Conservation (phyloP, 2,113 vertebrate genomes). For the Thalassarche chlororhynchos region DNA sequence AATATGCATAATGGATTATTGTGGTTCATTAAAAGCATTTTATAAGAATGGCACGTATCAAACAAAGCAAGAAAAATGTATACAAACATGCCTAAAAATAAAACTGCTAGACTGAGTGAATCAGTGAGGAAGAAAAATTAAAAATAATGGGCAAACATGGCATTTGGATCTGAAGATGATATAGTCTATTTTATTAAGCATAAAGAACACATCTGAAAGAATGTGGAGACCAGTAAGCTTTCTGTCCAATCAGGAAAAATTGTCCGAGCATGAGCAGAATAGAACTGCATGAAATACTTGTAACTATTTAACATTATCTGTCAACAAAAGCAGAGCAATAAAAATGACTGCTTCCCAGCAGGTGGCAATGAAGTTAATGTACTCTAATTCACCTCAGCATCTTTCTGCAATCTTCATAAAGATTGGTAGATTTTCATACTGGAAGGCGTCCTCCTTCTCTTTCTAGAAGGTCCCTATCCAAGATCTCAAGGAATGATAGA, state of each 20-base stretch:
- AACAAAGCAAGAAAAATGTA: background rate
- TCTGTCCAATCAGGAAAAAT: background rate
- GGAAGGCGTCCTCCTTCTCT: background rate
- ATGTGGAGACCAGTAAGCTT: background rate
- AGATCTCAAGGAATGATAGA: background rate
- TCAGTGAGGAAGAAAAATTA: background rate
- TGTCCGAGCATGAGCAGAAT: background rate
- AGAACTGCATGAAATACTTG: background rate
- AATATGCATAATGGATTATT: background rate
- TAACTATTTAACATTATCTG: background rate
- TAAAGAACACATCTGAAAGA: background rate
- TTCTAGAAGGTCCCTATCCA: background rate
- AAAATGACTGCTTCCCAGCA: slow-evolving; percentile 9
- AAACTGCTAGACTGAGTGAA: background rate
- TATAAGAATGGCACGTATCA: background rate
- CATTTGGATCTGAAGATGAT: background rate
- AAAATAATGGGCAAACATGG: background rate
- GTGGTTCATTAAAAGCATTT: background rate
- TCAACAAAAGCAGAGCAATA: background rate
- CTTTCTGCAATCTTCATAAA: background rate
- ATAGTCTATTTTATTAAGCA: background rate
- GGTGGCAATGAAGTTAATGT: slow-evolving; percentile 6
- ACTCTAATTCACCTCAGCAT: background rate
- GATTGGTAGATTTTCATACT: background rate
- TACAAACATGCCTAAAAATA: background rate